A percentile compares a stretch with the other conserved stretches of the same genome.
Conservation (phyloP, 2,797 vertebrate species). For the Hydrolagus colliei region DNA sequence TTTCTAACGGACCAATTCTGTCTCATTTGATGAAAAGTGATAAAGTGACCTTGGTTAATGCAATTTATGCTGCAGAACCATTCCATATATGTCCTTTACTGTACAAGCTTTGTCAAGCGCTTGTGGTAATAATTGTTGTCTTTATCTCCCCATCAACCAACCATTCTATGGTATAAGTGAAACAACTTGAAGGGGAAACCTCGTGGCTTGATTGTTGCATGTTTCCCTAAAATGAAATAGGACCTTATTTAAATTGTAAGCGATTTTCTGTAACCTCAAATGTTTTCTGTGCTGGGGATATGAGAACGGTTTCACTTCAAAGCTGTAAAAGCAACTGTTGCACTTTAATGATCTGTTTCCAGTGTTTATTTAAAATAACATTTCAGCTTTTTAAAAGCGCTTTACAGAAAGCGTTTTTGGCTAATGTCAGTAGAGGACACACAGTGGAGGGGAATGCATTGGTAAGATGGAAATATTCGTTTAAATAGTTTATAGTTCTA, state of each 20-base stretch:
- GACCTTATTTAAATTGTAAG: background rate
- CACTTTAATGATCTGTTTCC: background rate
- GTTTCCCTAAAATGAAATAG: background rate
- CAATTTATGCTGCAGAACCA: background rate
- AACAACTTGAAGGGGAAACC: constrained; percentile 5
- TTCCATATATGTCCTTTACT: background rate
- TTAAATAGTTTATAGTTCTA: too few relatives aligned
- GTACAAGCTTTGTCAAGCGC: background rate
- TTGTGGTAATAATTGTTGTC: background rate
- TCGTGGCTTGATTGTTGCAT: constrained; percentile 6
- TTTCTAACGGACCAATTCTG: background rate
- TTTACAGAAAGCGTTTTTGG: background rate
- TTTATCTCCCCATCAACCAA: background rate
- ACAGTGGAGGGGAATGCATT: too few relatives aligned
- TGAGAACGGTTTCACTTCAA: background rate
- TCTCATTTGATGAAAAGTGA: background rate
- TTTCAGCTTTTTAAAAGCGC: background rate
- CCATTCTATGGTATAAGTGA: background rate
- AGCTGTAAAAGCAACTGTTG: background rate
- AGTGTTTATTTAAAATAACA: background rate
- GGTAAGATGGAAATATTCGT: too few relatives aligned
- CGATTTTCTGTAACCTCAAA: background rate
- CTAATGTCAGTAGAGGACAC: too few relatives aligned
- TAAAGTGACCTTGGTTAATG: background rate
- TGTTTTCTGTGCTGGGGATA: background rate